These are phyloP conservation scores for Campoletis raptor DNA, from an alignment of 2,888 invertebrate species.

Conservation along the genomic window DNA sequence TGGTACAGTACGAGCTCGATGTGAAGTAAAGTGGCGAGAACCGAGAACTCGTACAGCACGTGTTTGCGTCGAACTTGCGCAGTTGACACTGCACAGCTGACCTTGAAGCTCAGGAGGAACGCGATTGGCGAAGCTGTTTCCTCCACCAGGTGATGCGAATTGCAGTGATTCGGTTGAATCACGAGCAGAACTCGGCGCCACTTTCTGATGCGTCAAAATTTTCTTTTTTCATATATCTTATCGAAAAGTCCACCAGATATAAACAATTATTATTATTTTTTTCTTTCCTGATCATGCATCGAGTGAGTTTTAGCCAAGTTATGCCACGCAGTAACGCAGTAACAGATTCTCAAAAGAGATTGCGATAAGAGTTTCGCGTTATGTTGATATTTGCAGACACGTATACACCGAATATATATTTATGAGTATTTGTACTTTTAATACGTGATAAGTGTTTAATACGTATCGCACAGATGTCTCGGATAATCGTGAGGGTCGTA, in stretches of 20 bases:
- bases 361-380: slow-evolving; percentile 58
- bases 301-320: slow-evolving; percentile 47
- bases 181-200: neutral
- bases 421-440: slow-evolving; percentile 39
- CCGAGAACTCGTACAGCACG: neutral
- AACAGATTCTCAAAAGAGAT: slow-evolving; percentile 52
- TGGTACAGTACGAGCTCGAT: slow-evolving; percentile 3
- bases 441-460: slow-evolving; percentile 37
- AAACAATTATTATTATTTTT: slow-evolving; percentile 1
- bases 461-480: slow-evolving; percentile 60
- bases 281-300: slow-evolving; percentile 37
- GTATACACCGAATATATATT: neutral
- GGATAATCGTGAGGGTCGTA: slow-evolving; percentile 64
- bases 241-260: slow-evolving; percentile 29
- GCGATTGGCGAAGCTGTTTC: neutral
- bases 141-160: slow-evolving; percentile 4
- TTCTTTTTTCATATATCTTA: slow-evolving; percentile 43
- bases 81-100: neutral
- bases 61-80: neutral
- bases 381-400: neutral
- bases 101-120: neutral
- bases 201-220: neutral
- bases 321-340: slow-evolving; percentile 49
- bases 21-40: neutral
- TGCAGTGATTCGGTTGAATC: slow-evolving; percentile 3